Evolutionary conservation across 2,888 invertebrate genomes (phyloP).

Genomic region (Tenthredo livida): DNA sequence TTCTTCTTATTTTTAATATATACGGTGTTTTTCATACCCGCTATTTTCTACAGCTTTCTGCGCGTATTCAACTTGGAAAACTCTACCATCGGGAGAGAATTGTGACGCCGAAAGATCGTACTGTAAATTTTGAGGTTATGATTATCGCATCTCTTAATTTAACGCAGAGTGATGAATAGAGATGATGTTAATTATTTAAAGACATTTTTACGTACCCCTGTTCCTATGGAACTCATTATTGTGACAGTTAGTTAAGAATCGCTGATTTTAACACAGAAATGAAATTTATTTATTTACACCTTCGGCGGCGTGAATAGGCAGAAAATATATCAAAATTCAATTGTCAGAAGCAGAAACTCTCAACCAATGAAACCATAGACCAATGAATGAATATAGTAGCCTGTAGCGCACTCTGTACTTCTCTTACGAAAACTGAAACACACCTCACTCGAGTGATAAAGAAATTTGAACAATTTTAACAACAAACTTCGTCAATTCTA

Average conservation of each 20-base stretch:
- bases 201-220: slow-evolving; percentile 87
- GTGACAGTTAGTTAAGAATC: slow-evolving; percentile 52
- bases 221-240: slow-evolving; percentile 96
- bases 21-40: slow-evolving; percentile 81
- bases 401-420: background rate
- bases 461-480: background rate
- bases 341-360: slow-evolving; percentile 41
- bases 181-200: slow-evolving; percentile 59
- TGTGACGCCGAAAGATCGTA: slow-evolving; percentile 99
- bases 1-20: slow-evolving; percentile 18
- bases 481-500: too few relatives aligned
- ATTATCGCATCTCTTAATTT: slow-evolving; percentile 48
- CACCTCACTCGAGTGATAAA: background rate
- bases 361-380: background rate
- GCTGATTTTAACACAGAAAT: slow-evolving; percentile 18
- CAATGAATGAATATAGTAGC: background rate
- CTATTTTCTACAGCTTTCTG: slow-evolving; percentile 99
- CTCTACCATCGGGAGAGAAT: slow-evolving; percentile 99
- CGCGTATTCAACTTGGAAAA: slow-evolving; percentile 99
- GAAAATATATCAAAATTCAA: slow-evolving; percentile 55
- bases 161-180: slow-evolving; percentile 15
- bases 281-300: slow-evolving; percentile 54
- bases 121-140: slow-evolving; percentile 80
- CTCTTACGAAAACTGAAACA: background rate
- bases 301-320: slow-evolving; percentile 71